Percentiles rank a stretch among this genome's conserved stretches.
These are phyloP conservation scores for Panopea generosa DNA, from an alignment of 2,888 invertebrate species.

Conservation along the genomic window DNA sequence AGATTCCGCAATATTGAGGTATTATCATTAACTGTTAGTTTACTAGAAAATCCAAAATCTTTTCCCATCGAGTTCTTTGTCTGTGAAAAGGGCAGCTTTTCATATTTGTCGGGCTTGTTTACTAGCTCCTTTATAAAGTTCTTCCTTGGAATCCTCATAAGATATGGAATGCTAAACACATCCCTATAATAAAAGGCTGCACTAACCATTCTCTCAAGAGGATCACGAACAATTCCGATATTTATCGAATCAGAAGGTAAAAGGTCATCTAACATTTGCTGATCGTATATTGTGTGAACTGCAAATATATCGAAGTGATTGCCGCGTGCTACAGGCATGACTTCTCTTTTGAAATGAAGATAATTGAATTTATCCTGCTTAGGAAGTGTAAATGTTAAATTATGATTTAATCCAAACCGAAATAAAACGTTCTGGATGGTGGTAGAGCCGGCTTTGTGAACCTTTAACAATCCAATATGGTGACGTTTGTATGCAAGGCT, in stretches of 20 bases:
- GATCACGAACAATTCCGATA: constrained; percentile 64
- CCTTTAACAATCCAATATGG: constrained; percentile 64
- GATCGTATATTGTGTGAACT: constrained; percentile 53
- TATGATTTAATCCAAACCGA: constrained; percentile 53
- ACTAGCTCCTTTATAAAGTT: constrained; percentile 40
- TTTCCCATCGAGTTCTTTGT: constrained; percentile 52
- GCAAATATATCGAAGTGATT: constrained; percentile 61
- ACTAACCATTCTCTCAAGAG: constrained; percentile 52
- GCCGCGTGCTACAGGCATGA: constrained; percentile 17
- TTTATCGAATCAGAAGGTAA: constrained; percentile 56
- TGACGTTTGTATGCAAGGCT: no score
- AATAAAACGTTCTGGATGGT: constrained; percentile 61
- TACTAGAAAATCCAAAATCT: constrained; percentile 44
- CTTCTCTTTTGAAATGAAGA: constrained; percentile 13
- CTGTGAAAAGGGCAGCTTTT: constrained; percentile 25
- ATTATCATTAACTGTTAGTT: background rate
- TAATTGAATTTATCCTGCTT: constrained; percentile 5
- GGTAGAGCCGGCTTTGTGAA: constrained; percentile 63
- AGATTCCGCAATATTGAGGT: background rate
- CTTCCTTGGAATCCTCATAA: constrained; percentile 22
- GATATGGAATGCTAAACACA: constrained; percentile 10
- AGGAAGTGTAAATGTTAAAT: constrained; percentile 58
- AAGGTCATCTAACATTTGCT: constrained; percentile 30
- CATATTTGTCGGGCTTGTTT: constrained; percentile 30
- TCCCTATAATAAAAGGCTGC: constrained; percentile 52